phyloP scores from a whole-genome alignment of 2,113 vertebrate genomes.

The Elachura formosa region DNA sequence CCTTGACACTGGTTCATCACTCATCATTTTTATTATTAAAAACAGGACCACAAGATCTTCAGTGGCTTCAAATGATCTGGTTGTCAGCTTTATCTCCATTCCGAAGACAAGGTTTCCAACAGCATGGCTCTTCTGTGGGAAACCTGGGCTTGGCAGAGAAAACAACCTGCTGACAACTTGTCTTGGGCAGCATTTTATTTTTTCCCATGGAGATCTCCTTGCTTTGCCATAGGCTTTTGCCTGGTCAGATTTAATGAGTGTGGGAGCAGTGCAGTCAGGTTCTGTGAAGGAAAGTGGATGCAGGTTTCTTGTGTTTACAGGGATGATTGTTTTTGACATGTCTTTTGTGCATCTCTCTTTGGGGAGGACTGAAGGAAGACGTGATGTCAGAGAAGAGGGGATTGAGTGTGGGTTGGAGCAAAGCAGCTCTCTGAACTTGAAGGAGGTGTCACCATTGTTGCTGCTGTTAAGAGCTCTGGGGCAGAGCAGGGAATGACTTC shows the following conservation, averaged over 20 bases:
- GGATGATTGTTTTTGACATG: neutral
- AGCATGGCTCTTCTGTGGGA: neutral
- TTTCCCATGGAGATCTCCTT: neutral
- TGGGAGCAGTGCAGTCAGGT: neutral
- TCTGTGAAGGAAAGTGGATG: neutral
- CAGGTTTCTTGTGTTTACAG: neutral
- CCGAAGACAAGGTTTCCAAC: neutral
- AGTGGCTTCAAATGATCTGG: neutral
- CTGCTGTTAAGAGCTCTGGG: neutral
- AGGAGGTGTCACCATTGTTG: neutral
- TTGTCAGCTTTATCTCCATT: neutral
- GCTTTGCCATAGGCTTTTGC: neutral
- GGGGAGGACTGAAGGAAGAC: neutral
- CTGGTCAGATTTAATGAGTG: neutral
- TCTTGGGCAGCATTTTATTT: neutral
- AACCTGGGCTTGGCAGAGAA: neutral
- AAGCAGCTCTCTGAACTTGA: neutral
- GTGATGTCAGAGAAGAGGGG: neutral
- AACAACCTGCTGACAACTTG: neutral
- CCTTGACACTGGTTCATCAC: neutral
- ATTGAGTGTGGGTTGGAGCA: neutral
- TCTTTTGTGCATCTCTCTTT: neutral
- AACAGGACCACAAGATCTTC: neutral
- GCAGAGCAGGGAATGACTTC: neutral
- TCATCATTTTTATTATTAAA: neutral